phyloP scores from a whole-genome alignment of 2,888 invertebrate genomes.

The Tiliacea citrago region DNA sequence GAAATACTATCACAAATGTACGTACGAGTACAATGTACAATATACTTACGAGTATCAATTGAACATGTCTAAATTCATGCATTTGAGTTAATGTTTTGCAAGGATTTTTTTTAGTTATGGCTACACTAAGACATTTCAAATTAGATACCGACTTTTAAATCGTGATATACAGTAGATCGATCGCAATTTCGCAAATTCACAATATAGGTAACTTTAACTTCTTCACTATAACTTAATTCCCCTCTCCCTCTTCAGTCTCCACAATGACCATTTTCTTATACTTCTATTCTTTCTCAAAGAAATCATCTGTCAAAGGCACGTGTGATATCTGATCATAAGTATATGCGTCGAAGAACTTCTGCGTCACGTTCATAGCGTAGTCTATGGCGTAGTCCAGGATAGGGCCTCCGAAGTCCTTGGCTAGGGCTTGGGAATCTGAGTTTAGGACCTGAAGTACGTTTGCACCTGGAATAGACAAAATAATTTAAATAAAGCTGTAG shows the following conservation, averaged over 20 bases:
- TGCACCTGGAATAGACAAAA: conserved; percentile 77
- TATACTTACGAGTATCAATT: not conserved
- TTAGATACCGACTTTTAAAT: not conserved
- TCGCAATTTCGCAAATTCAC: not conserved
- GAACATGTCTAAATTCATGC: not conserved
- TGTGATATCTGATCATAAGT: conserved; percentile 86
- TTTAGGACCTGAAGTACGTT: conserved; percentile 84
- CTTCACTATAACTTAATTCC: not conserved
- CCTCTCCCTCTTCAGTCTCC: not conserved
- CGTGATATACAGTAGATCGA: not conserved
- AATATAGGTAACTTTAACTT: conserved; percentile 3
- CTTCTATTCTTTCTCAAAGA: conserved; percentile 82
- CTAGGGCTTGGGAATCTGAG: conserved; percentile 84
- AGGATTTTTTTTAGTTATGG: not conserved
- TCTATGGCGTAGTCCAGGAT: conserved; percentile 88
- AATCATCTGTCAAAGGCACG: conserved; percentile 84
- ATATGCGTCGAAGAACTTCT: conserved; percentile 86
- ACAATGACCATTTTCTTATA: not conserved
- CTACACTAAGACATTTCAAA: not conserved
- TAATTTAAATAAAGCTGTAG: too few relatives aligned
- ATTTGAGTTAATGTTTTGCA: not conserved
- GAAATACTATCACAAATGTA: conserved; percentile 17
- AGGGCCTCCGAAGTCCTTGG: conserved; percentile 87
- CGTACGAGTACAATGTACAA: not conserved
- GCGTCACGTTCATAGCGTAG: conserved; percentile 88